Evolutionary conservation across 2,797 vertebrate species (phyloP), one percentile per base, ranked within the genome.

Genomic region (Microctenopoma steveboyesi): DNA sequence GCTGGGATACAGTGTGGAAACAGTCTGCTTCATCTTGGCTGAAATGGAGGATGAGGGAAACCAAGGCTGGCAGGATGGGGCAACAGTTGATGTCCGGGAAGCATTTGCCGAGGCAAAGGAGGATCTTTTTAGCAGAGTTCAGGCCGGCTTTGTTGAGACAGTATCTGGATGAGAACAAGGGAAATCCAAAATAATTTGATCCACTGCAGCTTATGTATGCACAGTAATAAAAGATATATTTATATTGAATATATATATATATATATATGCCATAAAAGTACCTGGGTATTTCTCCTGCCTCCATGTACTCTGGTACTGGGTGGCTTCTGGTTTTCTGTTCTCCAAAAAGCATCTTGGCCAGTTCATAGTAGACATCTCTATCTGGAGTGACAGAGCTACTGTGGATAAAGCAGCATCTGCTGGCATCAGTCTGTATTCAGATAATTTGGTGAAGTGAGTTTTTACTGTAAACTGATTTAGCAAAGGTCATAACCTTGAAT

Each of bases 11-110:
- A 5, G 93, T 94, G 89, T 95, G 91, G 35, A 97, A 97, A 59
- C 95, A 96, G 82, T 95, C 94, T 0, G 95, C 94, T 56, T 97
- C 95, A 0, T 96, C 95, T 64, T 93, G 87, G 3, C 95, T 96
- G 86, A 95, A 96, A 86, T 96, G 96, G 64, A 97, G 92, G 63
- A 96, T 78, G 70, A 97, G 94, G 12, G 95, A 92, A 16, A 94
- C 94, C 85, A 96, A 74, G 0, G 94, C 93, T 0, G 96, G 95
- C 15, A 97, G 92, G 27, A 94, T 84, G 0, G 96, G 96, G 74
- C 95, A 95, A 83, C 94, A 95, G 54, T 93, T 95, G 72, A 96
- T 94, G 61, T 96, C 94, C 0, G 94, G 94, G 72, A 95, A 96
- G 48, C 91, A 86, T 52, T 86, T 80, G 27, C 87, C 87, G 0